Evolutionary conservation across 1,140 invertebrate genomes (phyloP), one percentile per base, ranked within the genome.

Genomic region (Atta colombica): DNA sequence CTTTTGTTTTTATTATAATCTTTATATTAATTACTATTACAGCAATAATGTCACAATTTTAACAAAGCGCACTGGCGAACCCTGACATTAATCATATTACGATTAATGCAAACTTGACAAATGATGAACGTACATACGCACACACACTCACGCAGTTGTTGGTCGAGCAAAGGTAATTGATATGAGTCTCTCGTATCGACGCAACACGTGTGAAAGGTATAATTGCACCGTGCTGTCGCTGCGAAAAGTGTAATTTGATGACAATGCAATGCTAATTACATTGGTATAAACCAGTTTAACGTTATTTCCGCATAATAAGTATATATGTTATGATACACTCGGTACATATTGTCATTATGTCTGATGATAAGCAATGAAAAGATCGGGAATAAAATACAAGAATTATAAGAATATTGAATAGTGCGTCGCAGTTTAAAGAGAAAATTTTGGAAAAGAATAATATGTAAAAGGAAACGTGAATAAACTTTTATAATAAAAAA

Each of bases 201-300:
- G 31, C 39, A 78, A 78, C 60, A 78, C 25, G 61, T 78, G 39
- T 60, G 60, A 77, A 39, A 65, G 58, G 39, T 66, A 49, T 78
- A 78, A 65, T 66, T 78, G 77, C 12, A 51, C 21, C 12, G 12
- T 25, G 10, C 28, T 12, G 21, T 14, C 18, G 7, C 18, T 78
- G 45, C 18, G 77, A 78, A 78, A 78, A 78, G 77, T 78, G 77
- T 78, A 78, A 78, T 78, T 78, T 66, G 25, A 78, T 78, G 77
- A 78, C 60, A 78, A 51, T 78, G 60, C 51, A 78, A 78, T 31
- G 39, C 77, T 77, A 77, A 77, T 77, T 77, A 77, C 63, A 65
- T 18, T 18, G 21, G 75, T 77, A 45, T 45, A 77, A 77, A 77
- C 75, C 39, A 21, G 60, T 65, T 77, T 77, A 77, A 63, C 2